These are phyloP conservation scores for Muntiacus muntjak DNA, from an alignment of 2,113 vertebrate genomes.

Conservation along the genomic window DNA sequence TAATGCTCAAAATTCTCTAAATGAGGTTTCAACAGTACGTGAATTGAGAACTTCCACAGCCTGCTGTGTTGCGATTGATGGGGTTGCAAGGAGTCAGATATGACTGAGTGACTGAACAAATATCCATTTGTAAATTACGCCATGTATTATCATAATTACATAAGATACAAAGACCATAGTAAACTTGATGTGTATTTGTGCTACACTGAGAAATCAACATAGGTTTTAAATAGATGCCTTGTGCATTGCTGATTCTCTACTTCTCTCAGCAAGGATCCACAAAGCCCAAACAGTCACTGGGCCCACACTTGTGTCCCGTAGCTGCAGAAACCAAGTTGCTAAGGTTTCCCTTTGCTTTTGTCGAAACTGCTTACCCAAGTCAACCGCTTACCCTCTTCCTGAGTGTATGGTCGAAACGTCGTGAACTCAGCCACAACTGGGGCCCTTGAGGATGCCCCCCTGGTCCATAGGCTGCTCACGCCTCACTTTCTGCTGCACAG, in stretches of 20 bases:
- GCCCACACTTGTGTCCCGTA: neutral
- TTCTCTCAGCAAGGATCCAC: neutral
- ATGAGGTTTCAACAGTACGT: accelerated
- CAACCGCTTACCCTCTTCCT: neutral
- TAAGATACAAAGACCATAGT: neutral
- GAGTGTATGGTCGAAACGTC: neutral
- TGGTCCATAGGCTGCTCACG: neutral
- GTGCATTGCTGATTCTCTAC: neutral
- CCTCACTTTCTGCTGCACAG: neutral
- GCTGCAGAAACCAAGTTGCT: neutral
- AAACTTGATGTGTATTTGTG: neutral
- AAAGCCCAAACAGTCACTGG: neutral
- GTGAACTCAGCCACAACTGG: neutral
- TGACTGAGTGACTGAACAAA: neutral
- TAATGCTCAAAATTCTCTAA: neutral
- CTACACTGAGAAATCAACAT: neutral
- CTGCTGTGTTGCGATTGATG: accelerated
- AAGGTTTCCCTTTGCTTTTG: neutral
- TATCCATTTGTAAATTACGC: neutral
- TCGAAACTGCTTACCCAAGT: neutral
- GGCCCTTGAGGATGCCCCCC: neutral
- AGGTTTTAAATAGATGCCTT: neutral
- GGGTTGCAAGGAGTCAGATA: neutral
- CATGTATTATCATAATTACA: neutral
- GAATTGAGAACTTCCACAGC: neutral